phyloP scores from a whole-genome alignment of 2,113 vertebrate species.

The Pygoscelis adeliae region DNA sequence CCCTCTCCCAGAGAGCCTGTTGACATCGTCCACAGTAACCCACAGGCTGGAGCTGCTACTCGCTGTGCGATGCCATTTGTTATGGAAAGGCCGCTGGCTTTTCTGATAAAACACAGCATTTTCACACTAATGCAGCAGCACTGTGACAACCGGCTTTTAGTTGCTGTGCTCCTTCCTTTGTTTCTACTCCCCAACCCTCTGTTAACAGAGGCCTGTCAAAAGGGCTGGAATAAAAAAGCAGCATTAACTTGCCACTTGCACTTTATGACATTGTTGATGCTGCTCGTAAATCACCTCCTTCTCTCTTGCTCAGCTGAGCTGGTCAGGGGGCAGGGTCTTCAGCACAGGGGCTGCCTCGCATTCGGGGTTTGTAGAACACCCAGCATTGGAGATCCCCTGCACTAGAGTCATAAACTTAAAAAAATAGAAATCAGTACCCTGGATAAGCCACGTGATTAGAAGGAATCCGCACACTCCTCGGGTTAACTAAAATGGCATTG shows the following conservation, averaged over 20 bases:
- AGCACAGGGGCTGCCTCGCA: accelerated
- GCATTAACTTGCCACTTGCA: conserved; percentile 4
- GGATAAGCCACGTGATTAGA: background rate
- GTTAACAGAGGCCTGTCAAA: background rate
- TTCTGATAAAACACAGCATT: background rate
- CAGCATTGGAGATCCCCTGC: background rate
- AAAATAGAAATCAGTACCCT: background rate
- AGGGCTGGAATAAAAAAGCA: background rate
- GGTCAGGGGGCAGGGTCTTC: background rate
- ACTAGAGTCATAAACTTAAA: background rate
- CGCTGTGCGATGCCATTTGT: background rate
- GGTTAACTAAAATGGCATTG: background rate
- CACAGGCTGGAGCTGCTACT: background rate
- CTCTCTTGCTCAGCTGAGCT: background rate
- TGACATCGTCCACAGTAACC: background rate
- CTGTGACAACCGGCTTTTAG: background rate
- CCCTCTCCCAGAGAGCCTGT: background rate
- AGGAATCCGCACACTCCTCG: accelerated
- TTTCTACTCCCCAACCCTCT: background rate
- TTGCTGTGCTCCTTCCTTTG: background rate
- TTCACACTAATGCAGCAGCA: background rate
- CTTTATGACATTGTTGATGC: background rate
- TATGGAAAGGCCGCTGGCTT: background rate
- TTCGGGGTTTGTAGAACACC: background rate
- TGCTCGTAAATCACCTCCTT: background rate